Evolutionary conservation across 2,797 vertebrate genomes (phyloP).

Genomic region (Apogon talboti): DNA sequence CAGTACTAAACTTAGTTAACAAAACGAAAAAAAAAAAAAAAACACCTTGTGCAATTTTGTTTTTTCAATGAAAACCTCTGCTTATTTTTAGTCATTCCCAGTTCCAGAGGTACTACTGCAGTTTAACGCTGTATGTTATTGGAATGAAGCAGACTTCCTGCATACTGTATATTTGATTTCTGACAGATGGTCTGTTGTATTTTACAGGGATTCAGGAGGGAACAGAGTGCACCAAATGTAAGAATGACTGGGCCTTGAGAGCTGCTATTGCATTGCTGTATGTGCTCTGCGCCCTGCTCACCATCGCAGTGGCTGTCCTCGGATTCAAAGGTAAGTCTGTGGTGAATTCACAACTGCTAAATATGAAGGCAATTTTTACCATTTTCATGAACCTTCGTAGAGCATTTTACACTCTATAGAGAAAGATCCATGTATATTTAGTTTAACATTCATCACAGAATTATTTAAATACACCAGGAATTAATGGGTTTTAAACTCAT

Average conservation of each 20-base stretch:
- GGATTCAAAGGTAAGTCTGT: slow-evolving; percentile 93
- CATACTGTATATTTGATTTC: background rate
- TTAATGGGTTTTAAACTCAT: background rate
- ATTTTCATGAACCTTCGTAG: background rate
- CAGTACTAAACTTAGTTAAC: slow-evolving; percentile 46
- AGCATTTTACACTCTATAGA: background rate
- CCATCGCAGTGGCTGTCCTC: slow-evolving; percentile 94
- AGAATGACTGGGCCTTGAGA: slow-evolving; percentile 97
- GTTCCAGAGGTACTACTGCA: slow-evolving; percentile 15
- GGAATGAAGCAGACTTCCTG: slow-evolving; percentile 1
- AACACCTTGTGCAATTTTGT: slow-evolving; percentile 13
- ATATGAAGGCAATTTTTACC: background rate
- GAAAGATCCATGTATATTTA: background rate
- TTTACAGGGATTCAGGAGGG: slow-evolving; percentile 98
- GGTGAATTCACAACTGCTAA: background rate
- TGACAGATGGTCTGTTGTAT: slow-evolving; percentile 45
- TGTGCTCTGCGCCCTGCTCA: slow-evolving; percentile 93
- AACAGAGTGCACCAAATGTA: slow-evolving; percentile 97
- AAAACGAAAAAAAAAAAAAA: slow-evolving; percentile 32
- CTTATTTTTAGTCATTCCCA: slow-evolving; percentile 22
- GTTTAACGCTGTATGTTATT: background rate
- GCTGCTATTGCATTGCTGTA: slow-evolving; percentile 94
- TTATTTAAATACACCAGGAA: background rate
- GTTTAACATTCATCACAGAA: background rate
- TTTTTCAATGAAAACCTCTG: slow-evolving; percentile 44